phyloP scores from a whole-genome alignment of 2,888 invertebrate species.

The Papilio demoleus region DNA sequence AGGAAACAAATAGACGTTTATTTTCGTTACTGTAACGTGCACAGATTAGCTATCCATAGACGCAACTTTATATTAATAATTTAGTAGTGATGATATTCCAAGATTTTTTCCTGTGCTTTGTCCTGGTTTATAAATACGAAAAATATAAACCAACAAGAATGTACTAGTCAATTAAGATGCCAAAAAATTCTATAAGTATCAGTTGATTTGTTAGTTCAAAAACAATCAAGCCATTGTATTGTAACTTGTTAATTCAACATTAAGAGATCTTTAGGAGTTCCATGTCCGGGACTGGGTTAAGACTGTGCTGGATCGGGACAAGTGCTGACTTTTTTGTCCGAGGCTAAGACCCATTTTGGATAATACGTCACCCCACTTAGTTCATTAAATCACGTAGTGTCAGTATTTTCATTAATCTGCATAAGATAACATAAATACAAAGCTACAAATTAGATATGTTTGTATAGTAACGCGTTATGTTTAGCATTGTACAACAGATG shows the following conservation, averaged over 20 bases:
- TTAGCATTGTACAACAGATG: conserved; percentile 29
- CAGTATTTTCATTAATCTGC: conserved; percentile 25
- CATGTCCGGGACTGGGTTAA: no score
- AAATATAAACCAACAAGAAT: not conserved
- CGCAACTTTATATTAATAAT: not conserved
- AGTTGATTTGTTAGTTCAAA: not conserved
- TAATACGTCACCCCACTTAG: no score
- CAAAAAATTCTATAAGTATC: not conserved
- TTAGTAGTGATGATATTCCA: no score
- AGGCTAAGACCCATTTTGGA: no score
- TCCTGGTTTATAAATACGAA: not conserved
- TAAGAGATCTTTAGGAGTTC: no score
- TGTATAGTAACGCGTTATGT: conserved; percentile 31
- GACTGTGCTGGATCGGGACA: no score
- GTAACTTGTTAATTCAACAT: no score
- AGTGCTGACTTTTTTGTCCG: no score
- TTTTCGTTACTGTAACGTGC: conserved; percentile 51
- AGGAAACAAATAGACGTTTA: conserved; percentile 52
- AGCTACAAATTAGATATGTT: conserved; percentile 32
- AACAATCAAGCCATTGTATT: not conserved
- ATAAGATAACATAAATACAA: conserved; percentile 14
- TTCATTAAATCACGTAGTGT: not conserved
- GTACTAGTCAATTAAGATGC: not conserved
- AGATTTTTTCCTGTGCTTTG: not conserved
- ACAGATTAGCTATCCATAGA: conserved; percentile 43